phyloP scores from a whole-genome alignment of 2,888 invertebrate species.

The Clunio marinus region DNA sequence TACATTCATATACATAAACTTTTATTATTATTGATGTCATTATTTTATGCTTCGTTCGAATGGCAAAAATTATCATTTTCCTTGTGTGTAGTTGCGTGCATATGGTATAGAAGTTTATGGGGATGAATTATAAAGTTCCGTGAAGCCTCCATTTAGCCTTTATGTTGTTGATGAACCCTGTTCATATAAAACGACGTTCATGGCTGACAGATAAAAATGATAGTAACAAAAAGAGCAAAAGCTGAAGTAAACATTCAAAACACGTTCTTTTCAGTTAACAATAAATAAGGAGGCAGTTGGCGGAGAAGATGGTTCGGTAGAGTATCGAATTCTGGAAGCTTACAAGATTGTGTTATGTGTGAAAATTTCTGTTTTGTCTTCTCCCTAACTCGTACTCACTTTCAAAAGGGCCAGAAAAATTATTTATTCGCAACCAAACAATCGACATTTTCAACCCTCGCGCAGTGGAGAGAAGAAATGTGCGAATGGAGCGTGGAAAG shows the following conservation, averaged over 20 bases:
- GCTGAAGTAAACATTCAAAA: slow-evolving; percentile 31
- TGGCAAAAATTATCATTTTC: slow-evolving; percentile 24
- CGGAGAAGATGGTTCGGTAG: neutral
- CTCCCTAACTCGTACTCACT: neutral
- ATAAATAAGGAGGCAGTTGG: slow-evolving; percentile 39
- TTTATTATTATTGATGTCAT: slow-evolving; percentile 30
- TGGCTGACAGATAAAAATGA: too few species aligned
- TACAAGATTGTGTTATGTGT: slow-evolving; percentile 23
- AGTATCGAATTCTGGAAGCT: neutral
- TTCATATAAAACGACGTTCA: neutral
- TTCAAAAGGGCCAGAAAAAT: slow-evolving; percentile 12
- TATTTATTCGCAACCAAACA: slow-evolving; percentile 35
- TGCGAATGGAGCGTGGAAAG: neutral
- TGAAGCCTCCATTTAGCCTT: neutral
- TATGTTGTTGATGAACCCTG: neutral
- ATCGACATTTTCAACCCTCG: slow-evolving; percentile 36
- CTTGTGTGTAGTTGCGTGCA: slow-evolving; percentile 8
- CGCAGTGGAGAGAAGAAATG: neutral
- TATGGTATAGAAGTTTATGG: slow-evolving; percentile 6
- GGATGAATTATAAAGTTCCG: slow-evolving; percentile 10
- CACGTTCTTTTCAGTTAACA: slow-evolving; percentile 39
- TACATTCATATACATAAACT: slow-evolving; percentile 18
- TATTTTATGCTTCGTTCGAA: neutral
- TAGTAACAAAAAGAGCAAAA: neutral
- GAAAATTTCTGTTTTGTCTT: slow-evolving; percentile 6